These are phyloP conservation scores for Cyphomyrmex costatus DNA, from an alignment of 1,140 invertebrate genomes.

Conservation along the genomic window DNA sequence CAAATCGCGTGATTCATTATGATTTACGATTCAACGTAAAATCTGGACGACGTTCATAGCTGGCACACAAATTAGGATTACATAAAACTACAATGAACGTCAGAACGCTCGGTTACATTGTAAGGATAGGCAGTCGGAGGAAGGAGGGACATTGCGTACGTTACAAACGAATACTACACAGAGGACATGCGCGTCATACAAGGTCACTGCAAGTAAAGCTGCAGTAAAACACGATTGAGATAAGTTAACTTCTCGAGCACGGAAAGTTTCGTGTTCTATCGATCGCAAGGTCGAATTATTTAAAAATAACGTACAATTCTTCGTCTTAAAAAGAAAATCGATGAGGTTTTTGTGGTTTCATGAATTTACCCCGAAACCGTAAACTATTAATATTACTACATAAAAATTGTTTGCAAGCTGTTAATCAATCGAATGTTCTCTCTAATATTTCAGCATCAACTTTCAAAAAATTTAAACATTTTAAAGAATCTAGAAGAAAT, in stretches of 20 bases:
- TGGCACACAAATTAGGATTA: slow-evolving; percentile 55
- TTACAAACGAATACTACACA: not conserved
- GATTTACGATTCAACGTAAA: slow-evolving; percentile 18
- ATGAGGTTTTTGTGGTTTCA: not conserved
- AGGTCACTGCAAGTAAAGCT: not conserved
- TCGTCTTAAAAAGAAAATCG: not conserved
- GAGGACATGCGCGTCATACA: not conserved
- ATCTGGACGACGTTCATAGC: not conserved
- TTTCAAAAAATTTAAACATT: not conserved
- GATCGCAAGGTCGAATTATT: slow-evolving; percentile 5
- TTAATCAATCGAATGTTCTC: not conserved
- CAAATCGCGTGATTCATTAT: slow-evolving; percentile 24
- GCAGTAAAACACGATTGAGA: slow-evolving; percentile 7
- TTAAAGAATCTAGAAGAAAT: not conserved
- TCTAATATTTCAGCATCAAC: not conserved
- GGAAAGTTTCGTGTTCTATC: slow-evolving; percentile 4
- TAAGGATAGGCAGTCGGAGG: not conserved
- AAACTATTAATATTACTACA: not conserved
- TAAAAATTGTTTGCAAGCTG: too few relatives aligned
- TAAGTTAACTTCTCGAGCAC: not conserved
- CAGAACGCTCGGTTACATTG: not conserved
- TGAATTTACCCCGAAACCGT: too few relatives aligned
- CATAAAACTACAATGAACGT: slow-evolving; percentile 24
- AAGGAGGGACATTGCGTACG: not conserved
- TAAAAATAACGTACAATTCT: not conserved